Percentiles rank a stretch among this genome's conserved stretches.
phyloP scores from a whole-genome alignment of 2,113 vertebrate genomes.

The Australoheros scitulus region DNA sequence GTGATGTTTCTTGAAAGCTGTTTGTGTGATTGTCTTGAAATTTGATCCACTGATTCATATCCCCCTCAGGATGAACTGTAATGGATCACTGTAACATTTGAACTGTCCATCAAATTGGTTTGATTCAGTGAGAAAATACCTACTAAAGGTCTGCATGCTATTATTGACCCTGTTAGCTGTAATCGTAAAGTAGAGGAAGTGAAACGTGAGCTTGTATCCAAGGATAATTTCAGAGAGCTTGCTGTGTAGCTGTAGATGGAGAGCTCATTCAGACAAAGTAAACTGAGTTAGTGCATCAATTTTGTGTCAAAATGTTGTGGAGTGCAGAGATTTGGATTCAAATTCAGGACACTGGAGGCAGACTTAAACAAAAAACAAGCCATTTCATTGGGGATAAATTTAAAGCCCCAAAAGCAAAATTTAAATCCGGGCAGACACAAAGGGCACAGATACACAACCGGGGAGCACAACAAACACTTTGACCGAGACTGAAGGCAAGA shows the following conservation, averaged over 20 bases:
- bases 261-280: not conserved
- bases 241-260: rapidly evolving
- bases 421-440: not conserved
- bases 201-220: not conserved
- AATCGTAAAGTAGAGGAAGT: not conserved
- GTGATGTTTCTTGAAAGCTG: not conserved
- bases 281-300: not conserved
- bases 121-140: not conserved
- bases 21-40: not conserved
- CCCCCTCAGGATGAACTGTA: not conserved
- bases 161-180: not conserved
- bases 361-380: not conserved
- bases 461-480: not conserved
- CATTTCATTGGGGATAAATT: not conserved
- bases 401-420: not conserved
- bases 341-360: not conserved
- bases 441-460: rapidly evolving
- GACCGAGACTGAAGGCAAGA: not conserved
- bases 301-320: not conserved
- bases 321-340: rapidly evolving
- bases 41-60: not conserved
- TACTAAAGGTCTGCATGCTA: not conserved
- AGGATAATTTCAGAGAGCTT: not conserved
- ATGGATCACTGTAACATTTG: not conserved
- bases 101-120: not conserved